Conservation (phyloP, 1,140 invertebrate genomes). For the Aphaenogaster floridana region DNA sequence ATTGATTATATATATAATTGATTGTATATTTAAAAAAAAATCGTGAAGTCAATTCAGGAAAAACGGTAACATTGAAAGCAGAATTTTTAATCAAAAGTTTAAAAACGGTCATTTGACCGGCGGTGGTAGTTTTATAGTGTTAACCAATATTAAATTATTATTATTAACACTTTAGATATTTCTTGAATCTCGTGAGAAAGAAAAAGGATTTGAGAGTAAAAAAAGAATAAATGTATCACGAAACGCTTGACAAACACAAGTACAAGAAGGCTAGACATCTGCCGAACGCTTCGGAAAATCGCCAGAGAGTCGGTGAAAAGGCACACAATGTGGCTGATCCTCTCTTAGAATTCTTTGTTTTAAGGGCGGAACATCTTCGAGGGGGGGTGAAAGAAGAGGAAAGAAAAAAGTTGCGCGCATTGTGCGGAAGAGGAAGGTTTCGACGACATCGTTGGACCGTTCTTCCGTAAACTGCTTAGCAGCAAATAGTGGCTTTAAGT, state of each 20-base stretch:
- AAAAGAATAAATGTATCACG: not conserved
- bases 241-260: not conserved
- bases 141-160: not conserved
- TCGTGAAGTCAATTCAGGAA: too few relatives aligned
- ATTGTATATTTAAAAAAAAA: too few relatives aligned
- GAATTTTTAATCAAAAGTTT: too few relatives aligned
- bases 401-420: constrained; percentile 52
- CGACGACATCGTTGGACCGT: constrained; percentile 65
- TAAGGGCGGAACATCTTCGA: constrained; percentile 34
- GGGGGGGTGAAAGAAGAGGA: constrained; percentile 22
- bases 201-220: not conserved
- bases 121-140: not conserved
- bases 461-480: constrained; percentile 75
- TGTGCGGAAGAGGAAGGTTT: constrained; percentile 53
- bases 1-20: too few relatives aligned
- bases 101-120: too few relatives aligned
- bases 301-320: constrained; percentile 45
- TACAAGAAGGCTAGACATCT: constrained; percentile 27
- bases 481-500: constrained; percentile 69
- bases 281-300: constrained; percentile 50
- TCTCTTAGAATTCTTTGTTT: constrained; percentile 65
- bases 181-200: not conserved
- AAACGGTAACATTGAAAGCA: too few relatives aligned
- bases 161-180: not conserved
- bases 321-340: constrained; percentile 62